A percentile compares a stretch with the other conserved stretches of the same genome.
These are phyloP conservation scores for Oncorhynchus masou DNA, from an alignment of 2,113 vertebrate species.

Conservation along the genomic window DNA sequence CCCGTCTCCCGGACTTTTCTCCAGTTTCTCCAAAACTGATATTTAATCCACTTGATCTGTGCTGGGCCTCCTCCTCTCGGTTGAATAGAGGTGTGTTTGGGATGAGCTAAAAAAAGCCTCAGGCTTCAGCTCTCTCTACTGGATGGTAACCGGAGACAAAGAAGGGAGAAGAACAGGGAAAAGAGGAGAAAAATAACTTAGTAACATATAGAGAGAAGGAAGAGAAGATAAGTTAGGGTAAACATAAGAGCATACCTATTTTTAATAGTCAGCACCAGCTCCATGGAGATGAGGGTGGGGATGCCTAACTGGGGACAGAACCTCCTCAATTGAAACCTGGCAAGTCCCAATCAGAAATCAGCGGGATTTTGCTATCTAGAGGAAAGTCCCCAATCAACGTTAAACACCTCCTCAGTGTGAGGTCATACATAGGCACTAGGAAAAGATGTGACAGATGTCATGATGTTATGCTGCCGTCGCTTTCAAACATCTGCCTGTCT, in stretches of 20 bases:
- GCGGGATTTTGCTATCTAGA: conserved; percentile 54
- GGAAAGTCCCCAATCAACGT: conserved; percentile 57
- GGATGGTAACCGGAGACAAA: conserved; percentile 21
- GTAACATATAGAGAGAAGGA: conserved; percentile 12
- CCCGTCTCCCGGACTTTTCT: background rate
- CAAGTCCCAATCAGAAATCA: conserved; percentile 7
- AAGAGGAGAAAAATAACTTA: background rate
- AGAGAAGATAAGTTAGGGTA: conserved; percentile 46
- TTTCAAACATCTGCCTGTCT: background rate
- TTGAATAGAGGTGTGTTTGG: conserved; percentile 8
- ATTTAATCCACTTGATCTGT: conserved; percentile 7
- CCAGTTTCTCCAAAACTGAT: background rate
- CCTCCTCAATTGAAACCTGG: conserved; percentile 39
- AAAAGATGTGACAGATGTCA: background rate
- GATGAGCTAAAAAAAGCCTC: conserved; percentile 22
- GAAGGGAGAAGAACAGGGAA: background rate
- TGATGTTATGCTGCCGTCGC: background rate
- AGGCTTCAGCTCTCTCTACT: background rate
- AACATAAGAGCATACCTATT: conserved; percentile 64
- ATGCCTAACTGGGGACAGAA: conserved; percentile 49
- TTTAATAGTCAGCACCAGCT: conserved; percentile 72
- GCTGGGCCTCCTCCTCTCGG: background rate
- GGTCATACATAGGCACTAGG: conserved; percentile 44
- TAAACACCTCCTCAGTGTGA: conserved; percentile 54
- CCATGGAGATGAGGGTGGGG: conserved; percentile 72